Evolutionary conservation across 2,797 vertebrate genomes (phyloP).

Genomic region (Pangasius larnaudii): DNA sequence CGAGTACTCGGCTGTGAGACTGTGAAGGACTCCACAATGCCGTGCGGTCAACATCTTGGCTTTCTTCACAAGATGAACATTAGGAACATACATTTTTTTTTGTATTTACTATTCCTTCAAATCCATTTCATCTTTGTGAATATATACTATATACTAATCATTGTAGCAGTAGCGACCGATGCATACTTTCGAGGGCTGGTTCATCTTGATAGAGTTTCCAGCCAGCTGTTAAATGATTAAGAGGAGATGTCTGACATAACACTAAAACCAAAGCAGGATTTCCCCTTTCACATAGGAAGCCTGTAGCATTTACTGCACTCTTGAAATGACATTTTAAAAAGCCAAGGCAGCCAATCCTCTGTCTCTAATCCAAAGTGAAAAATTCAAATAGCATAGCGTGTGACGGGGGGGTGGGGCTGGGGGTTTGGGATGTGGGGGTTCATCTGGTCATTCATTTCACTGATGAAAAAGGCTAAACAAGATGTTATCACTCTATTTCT

Average conservation of each 20-base stretch:
- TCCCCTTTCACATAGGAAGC: slow-evolving; percentile 35
- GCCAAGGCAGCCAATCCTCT: slow-evolving; percentile 3
- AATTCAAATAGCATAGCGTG: neutral
- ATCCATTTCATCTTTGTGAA: neutral
- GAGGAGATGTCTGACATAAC: slow-evolving; percentile 57
- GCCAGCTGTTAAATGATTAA: slow-evolving; percentile 19
- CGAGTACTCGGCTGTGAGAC: neutral
- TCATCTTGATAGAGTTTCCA: slow-evolving; percentile 35
- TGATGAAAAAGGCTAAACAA: neutral
- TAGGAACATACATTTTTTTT: neutral
- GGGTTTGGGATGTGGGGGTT: too few relatives aligned
- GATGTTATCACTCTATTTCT: neutral
- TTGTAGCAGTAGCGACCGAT: too few relatives aligned
- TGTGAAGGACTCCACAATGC: neutral
- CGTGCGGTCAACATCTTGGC: neutral
- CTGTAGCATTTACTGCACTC: slow-evolving; percentile 32
- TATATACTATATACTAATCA: neutral
- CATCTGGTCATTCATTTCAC: slow-evolving; percentile 12
- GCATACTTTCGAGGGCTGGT: neutral
- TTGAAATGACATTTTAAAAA: slow-evolving; percentile 46
- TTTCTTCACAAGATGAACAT: neutral
- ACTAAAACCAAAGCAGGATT: slow-evolving; percentile 49
- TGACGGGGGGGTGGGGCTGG: neutral
- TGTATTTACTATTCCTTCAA: neutral
- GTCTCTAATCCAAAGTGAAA: slow-evolving; percentile 1